phyloP scores from a whole-genome alignment of 2,888 invertebrate genomes.

The Nyleta sp. region DNA sequence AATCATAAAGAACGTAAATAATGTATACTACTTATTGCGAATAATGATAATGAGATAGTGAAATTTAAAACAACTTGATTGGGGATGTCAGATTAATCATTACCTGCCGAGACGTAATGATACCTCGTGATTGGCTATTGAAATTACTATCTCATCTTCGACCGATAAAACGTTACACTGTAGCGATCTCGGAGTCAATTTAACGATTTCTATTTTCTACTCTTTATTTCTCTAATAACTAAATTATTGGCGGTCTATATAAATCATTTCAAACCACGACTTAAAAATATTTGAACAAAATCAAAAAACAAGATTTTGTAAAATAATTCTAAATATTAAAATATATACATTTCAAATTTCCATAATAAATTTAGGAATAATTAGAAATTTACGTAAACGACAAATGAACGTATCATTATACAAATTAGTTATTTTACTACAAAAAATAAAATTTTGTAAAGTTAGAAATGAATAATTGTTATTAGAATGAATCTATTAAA shows the following conservation, averaged over 20 bases:
- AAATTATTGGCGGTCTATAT: background rate
- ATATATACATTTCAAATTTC: too few relatives aligned
- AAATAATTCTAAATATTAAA: too few relatives aligned
- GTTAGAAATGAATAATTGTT: too few relatives aligned
- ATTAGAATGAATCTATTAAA: too few relatives aligned
- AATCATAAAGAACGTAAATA: background rate
- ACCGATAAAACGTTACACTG: conserved; percentile 4
- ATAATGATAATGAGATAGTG: conserved; percentile 11
- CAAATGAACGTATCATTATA: too few relatives aligned
- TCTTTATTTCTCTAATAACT: conserved; percentile 4
- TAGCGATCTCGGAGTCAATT: background rate
- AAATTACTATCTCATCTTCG: conserved; percentile 25
- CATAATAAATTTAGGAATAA: too few relatives aligned
- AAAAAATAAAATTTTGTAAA: too few relatives aligned
- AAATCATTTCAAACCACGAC: too few relatives aligned
- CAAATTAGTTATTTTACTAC: too few relatives aligned
- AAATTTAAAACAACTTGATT: conserved; percentile 18
- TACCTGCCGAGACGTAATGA: conserved; percentile 19
- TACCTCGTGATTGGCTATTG: conserved; percentile 25
- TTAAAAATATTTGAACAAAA: too few relatives aligned
- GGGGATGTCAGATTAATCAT: conserved; percentile 23
- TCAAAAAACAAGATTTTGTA: too few relatives aligned
- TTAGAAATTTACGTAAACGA: too few relatives aligned
- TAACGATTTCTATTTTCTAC: conserved; percentile 12
- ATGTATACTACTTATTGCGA: background rate